Base-by-base conservation (phyloP, 1,140 invertebrate genomes). In the Eriocheir sinensis region DNA sequence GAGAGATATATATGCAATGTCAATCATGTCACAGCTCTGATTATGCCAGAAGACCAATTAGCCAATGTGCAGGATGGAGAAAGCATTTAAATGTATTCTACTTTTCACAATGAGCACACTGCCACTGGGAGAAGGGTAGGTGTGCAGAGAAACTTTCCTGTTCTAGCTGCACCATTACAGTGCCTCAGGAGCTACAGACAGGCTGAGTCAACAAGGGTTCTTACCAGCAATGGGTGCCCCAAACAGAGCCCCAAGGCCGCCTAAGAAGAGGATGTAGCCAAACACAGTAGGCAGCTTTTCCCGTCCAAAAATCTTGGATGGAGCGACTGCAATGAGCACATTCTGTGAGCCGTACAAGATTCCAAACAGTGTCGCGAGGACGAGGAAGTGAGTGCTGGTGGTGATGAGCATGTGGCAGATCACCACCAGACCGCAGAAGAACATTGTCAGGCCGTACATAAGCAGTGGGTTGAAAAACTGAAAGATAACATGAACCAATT, bases 211-310 rank as follows among this genome's bases (percentile, higher is more conserved):
- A n/a, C 12, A 34, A 2, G 34, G 9, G 30, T 30, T 0, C 94
- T 48, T 32, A 94, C 89, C 94, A 41, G 94, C 94, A 53, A 94
- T 36, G 2, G 94, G 94, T 27, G 94, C 90, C 12, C 94, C 94
- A 40, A 94, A 21, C 6, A 94, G 53, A 32, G 94, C 94, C 6
- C 94, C 94, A 30, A 92, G n/a, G 21, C 94, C 94, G 0, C 94
- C 94, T 15, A 94, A 48, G 81, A 94, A 94, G n/a, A 94, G 94
- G 72, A 94, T 94, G 44, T 94, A 85, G 34, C 94, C 94, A 86
- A 94, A 94, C 0, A 94, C 94, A 27, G 89, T 86, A 6, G 72
- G 30, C 8, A 94, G 90, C 81, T 94, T 94, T 6, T 94, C 89
- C 38, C 81, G 85, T 15, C 94, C 94, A 34, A 94, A 94, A 79